Evolutionary conservation across 2,888 invertebrate genomes (phyloP).

Genomic region (Hetaerina titia): DNA sequence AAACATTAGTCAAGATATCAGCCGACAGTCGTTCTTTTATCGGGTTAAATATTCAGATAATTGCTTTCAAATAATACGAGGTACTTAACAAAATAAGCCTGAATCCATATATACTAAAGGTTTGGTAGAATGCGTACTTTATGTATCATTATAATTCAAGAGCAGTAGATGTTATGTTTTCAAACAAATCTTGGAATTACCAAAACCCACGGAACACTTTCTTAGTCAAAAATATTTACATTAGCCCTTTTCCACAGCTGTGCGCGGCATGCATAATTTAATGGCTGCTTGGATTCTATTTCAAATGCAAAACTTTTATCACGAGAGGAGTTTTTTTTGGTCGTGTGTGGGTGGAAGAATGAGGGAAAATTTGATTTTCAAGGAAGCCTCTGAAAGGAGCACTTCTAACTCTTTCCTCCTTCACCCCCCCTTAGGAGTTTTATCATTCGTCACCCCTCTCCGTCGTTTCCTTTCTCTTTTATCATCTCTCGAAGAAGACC

Average conservation of each 20-base stretch:
- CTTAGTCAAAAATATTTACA: background rate
- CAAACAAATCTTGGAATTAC: background rate
- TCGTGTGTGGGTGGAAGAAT: background rate
- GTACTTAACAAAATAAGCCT: too few species aligned
- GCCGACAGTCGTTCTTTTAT: too few species aligned
- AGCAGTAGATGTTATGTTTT: background rate
- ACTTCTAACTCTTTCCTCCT: background rate
- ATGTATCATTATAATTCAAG: background rate
- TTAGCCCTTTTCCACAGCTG: constrained; percentile 1
- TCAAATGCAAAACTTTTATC: background rate
- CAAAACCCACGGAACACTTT: background rate
- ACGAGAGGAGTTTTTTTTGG: background rate
- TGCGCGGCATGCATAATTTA: background rate
- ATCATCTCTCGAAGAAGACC: background rate
- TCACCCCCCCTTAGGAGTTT: too few species aligned
- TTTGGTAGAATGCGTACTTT: too few species aligned
- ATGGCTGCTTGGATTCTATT: background rate
- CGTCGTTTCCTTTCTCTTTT: background rate
- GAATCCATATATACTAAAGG: too few species aligned
- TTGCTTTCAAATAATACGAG: too few species aligned
- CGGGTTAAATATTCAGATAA: too few species aligned
- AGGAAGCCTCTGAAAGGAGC: background rate
- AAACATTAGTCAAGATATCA: too few species aligned
- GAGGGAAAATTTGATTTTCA: background rate
- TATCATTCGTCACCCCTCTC: background rate